phyloP scores from a whole-genome alignment of 2,888 invertebrate species.

The Volucella bombylans region DNA sequence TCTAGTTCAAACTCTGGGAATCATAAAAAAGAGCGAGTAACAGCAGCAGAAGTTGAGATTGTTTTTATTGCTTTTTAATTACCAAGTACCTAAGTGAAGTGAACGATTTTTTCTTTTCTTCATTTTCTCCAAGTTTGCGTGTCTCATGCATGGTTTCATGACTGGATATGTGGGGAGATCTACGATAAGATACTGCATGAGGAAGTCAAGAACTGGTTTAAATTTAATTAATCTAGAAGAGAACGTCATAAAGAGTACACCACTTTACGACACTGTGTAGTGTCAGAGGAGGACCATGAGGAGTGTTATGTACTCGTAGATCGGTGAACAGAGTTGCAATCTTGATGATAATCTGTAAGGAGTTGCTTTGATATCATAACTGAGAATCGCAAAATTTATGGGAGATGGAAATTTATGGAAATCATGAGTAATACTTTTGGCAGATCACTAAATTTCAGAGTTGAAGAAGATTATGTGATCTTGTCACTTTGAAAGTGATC shows the following conservation, averaged over 20 bases:
- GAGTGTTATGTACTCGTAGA: too few species aligned
- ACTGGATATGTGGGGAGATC: slow-evolving; percentile 9
- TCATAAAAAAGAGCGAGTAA: slow-evolving; percentile 11
- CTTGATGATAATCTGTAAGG: too few species aligned
- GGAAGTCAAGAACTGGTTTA: slow-evolving; percentile 53
- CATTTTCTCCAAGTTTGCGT: background rate
- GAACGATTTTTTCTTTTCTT: slow-evolving; percentile 7
- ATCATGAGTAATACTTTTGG: too few species aligned
- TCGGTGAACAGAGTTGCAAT: too few species aligned
- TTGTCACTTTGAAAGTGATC: too few species aligned
- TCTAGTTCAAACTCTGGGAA: slow-evolving; percentile 62
- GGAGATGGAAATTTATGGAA: too few species aligned
- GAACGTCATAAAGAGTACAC: slow-evolving; percentile 8
- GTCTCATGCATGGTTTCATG: background rate
- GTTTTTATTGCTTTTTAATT: slow-evolving; percentile 65
- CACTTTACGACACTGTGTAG: too few species aligned
- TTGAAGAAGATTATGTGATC: too few species aligned
- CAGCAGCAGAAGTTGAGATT: slow-evolving; percentile 25
- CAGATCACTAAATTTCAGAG: too few species aligned
- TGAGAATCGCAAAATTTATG: too few species aligned
- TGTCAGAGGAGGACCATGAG: too few species aligned
- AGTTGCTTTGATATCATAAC: too few species aligned
- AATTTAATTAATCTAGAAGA: slow-evolving; percentile 20
- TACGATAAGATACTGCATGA: slow-evolving; percentile 1
- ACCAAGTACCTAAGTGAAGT: slow-evolving; percentile 38